Evolutionary conservation across 2,797 vertebrate genomes (phyloP).

Genomic region (Brachymystax lenok): DNA sequence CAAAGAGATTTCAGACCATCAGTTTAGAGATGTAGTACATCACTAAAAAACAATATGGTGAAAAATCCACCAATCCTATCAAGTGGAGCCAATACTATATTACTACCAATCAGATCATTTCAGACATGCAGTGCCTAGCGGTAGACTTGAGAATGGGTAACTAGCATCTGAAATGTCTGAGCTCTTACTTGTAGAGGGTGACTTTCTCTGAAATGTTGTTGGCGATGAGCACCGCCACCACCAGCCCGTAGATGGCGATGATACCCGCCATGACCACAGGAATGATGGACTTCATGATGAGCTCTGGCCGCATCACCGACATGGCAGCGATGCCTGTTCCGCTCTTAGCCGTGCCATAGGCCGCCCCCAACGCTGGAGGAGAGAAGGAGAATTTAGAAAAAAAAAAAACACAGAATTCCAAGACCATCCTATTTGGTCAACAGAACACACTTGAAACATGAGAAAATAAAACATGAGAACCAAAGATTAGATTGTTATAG

Average conservation of each 20-base stretch:
- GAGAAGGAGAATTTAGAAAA: background rate
- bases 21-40: background rate
- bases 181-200: constrained; percentile 89
- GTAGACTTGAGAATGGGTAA: background rate
- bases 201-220: constrained; percentile 82
- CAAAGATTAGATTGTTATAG: too few species aligned
- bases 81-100: background rate
- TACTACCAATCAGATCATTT: background rate
- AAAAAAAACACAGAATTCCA: background rate
- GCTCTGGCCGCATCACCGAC: constrained; percentile 98
- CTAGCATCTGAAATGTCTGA: background rate
- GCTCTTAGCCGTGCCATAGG: constrained; percentile 98
- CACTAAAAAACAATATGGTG: background rate
- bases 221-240: constrained; percentile 98
- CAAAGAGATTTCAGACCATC: background rate
- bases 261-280: constrained; percentile 99
- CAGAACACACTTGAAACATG: too few species aligned
- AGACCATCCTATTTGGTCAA: too few species aligned
- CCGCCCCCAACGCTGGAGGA: constrained; percentile 89
- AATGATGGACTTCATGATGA: constrained; percentile 99
- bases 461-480: background rate
- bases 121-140: background rate
- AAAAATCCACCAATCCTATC: background rate
- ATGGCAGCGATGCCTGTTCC: constrained; percentile 98
- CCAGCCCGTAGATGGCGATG: constrained; percentile 97